These are phyloP conservation scores for Apostichopus japonicus DNA, from an alignment of 35 echinoderm and acorn worm genomes.

Conservation along the genomic window DNA sequence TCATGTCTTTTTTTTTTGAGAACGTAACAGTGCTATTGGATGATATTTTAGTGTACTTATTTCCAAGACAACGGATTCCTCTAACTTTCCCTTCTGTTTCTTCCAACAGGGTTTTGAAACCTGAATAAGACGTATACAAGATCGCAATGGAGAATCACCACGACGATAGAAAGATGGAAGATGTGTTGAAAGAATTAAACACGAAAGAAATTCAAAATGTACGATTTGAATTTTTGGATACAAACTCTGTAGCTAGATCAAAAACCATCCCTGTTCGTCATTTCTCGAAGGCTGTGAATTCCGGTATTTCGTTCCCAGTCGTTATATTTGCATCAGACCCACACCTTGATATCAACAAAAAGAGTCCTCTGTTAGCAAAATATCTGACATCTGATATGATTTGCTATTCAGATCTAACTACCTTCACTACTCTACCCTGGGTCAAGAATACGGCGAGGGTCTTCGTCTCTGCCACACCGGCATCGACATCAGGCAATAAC, in stretches of 20 bases:
- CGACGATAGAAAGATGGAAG: too few relatives aligned
- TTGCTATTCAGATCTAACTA: neutral
- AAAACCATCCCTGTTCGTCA: slow-evolving; percentile 12
- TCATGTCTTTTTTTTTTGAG: too few relatives aligned
- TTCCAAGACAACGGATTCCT: too few relatives aligned
- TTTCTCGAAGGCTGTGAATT: neutral
- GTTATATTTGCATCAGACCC: neutral
- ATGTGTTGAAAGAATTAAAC: too few relatives aligned
- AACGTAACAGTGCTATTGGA: too few relatives aligned
- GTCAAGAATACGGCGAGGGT: slow-evolving; percentile 22
- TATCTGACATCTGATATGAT: neutral
- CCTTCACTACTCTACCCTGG: slow-evolving; percentile 26
- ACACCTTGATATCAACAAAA: neutral
- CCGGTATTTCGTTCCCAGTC: neutral
- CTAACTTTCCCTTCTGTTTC: too few relatives aligned
- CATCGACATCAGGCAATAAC: neutral
- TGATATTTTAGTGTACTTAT: too few relatives aligned
- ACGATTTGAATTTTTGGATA: slow-evolving; percentile 22
- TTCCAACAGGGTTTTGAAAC: too few relatives aligned
- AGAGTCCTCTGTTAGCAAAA: neutral
- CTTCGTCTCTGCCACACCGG: neutral
- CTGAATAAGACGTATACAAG: too few relatives aligned
- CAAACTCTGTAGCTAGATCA: neutral
- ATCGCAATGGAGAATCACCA: too few relatives aligned
- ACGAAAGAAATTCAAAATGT: neutral